These are phyloP conservation scores for Botrylloides violaceus DNA, from an alignment of 23 tunicate genomes.

Conservation along the genomic window DNA sequence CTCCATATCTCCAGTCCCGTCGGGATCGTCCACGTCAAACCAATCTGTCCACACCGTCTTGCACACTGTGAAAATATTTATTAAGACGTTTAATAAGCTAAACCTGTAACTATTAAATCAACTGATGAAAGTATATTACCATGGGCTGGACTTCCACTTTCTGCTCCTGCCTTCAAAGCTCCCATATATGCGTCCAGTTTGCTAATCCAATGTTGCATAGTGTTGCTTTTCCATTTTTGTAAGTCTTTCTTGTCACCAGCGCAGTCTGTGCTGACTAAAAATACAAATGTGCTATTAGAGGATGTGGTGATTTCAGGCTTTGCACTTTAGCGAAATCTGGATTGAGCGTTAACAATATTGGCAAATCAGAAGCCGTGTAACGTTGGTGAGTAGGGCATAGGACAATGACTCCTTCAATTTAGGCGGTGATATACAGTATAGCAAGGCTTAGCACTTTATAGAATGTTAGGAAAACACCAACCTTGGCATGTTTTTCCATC, in stretches of 20 bases:
- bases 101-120: neutral
- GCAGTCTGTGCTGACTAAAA: conserved; percentile 1
- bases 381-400: too few relatives aligned
- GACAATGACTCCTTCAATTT: too few relatives aligned
- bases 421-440: too few relatives aligned
- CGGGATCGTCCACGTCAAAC: conserved; percentile 65
- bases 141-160: conserved; percentile 14
- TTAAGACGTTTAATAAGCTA: neutral
- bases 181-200: conserved; percentile 18
- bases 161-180: conserved; percentile 3
- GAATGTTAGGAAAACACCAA: neutral
- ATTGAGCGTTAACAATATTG: too few relatives aligned
- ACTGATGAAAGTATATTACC: neutral
- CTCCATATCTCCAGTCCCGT: conserved; percentile 49
- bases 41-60: conserved; percentile 57
- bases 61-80: conserved; percentile 28
- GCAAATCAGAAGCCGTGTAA: too few relatives aligned
- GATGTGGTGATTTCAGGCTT: too few relatives aligned
- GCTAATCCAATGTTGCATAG: conserved; percentile 22
- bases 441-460: neutral
- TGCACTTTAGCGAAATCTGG: too few relatives aligned
- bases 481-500: conserved; percentile 42
- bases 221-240: conserved; percentile 13
- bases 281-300: too few relatives aligned
- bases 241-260: neutral